phyloP scores from a whole-genome alignment of 2,797 vertebrate genomes.

The Lepus oiostolus region DNA sequence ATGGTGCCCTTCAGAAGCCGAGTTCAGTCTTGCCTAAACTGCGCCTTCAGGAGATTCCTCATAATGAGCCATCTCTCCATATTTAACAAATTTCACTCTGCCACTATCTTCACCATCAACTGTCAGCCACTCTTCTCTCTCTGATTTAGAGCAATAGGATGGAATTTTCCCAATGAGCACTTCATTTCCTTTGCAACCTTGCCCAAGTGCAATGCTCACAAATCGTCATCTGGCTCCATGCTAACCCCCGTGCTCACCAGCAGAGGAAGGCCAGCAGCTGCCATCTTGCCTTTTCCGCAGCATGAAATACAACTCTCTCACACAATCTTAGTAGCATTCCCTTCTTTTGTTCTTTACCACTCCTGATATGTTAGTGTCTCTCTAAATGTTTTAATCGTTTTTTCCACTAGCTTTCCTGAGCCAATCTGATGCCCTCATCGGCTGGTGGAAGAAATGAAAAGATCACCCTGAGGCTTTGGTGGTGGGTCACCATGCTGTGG shows the following conservation, averaged over 20 bases:
- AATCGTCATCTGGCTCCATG: not conserved
- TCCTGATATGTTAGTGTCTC: not conserved
- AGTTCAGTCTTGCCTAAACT: not conserved
- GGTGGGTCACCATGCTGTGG: constrained; percentile 24
- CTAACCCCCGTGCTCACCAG: not conserved
- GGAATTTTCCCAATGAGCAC: not conserved
- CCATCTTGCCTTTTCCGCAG: not conserved
- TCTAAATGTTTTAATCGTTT: not conserved
- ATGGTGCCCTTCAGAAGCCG: not conserved
- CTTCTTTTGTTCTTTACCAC: constrained; percentile 30
- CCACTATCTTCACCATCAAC: not conserved
- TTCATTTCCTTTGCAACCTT: not conserved
- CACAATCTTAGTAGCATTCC: not conserved
- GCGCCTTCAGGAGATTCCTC: not conserved
- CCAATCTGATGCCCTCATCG: not conserved
- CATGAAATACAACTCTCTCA: not conserved
- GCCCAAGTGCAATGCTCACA: not conserved
- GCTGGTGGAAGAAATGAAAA: constrained; percentile 33
- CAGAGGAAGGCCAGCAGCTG: not conserved
- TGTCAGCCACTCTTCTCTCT: not conserved
- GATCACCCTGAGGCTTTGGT: constrained; percentile 42
- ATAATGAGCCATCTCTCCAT: not conserved
- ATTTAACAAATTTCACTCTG: not conserved
- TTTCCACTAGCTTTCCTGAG: not conserved
- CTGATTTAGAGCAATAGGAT: constrained; percentile 1